A percentile compares a stretch with the other conserved stretches of the same genome.
Conservation (phyloP, 1,140 invertebrate species). For the Pseudomyrmex cubaensis region DNA sequence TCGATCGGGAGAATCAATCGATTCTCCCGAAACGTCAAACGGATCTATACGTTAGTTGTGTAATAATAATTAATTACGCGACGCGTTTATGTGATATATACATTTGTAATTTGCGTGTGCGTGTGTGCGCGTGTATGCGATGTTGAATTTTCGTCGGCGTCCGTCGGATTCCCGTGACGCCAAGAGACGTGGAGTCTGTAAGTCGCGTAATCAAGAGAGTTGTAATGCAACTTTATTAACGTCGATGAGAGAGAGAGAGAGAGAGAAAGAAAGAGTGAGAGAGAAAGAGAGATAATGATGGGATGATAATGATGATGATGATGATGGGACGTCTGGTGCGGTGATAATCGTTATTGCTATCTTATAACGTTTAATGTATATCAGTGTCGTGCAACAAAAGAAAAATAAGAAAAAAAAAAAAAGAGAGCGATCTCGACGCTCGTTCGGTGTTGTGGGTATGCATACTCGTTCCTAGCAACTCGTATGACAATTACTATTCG, state of each 20-base stretch:
- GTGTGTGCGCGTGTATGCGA: slow-evolving; percentile 38
- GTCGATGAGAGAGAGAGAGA: slow-evolving; percentile 63
- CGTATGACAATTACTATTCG: slow-evolving; percentile 84
- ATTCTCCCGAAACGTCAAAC: slow-evolving; percentile 40
- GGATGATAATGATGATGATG: slow-evolving; percentile 59
- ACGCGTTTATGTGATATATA: slow-evolving; percentile 64
- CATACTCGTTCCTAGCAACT: slow-evolving; percentile 85
- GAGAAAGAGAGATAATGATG: slow-evolving; percentile 36
- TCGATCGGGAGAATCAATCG: slow-evolving; percentile 12
- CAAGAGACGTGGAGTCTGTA: slow-evolving; percentile 60
- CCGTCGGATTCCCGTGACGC: slow-evolving; percentile 63
- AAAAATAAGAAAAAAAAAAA: slow-evolving; percentile 73
- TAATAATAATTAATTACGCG: slow-evolving; percentile 39
- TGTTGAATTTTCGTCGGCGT: slow-evolving; percentile 63
- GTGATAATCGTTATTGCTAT: slow-evolving; percentile 79
- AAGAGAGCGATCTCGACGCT: slow-evolving; percentile 79
- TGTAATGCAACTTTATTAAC: slow-evolving; percentile 66
- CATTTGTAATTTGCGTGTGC: slow-evolving; percentile 57
- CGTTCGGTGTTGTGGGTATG: slow-evolving; percentile 85
- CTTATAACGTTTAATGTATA: slow-evolving; percentile 84
- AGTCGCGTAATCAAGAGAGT: slow-evolving; percentile 72
- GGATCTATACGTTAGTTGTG: slow-evolving; percentile 46
- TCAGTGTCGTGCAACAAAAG: slow-evolving; percentile 83
- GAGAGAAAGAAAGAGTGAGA: slow-evolving; percentile 34
- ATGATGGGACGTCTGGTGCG: slow-evolving; percentile 56